Evolutionary conservation across 2,888 invertebrate species (phyloP).

Genomic region (Ellobium chinense): DNA sequence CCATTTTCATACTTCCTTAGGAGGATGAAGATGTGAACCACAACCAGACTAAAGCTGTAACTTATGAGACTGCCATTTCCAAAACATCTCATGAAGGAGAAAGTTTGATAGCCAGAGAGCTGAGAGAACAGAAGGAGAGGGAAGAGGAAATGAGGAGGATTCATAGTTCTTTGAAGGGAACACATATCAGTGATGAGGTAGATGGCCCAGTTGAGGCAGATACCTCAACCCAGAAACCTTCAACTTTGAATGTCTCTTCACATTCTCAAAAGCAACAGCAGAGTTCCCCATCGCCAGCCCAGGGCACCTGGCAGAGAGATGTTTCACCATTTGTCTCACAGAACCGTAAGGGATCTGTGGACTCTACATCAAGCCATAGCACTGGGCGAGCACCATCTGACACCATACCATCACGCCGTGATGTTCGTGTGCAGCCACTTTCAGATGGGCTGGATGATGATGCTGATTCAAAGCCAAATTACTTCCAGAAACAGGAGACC

Average conservation of each 20-base stretch:
- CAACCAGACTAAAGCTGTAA: conserved; percentile 49
- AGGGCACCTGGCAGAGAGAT: conserved; percentile 60
- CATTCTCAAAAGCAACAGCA: neutral
- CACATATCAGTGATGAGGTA: neutral
- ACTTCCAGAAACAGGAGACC: conserved; percentile 76
- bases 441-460: conserved; percentile 22
- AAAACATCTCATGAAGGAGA: conserved; percentile 72
- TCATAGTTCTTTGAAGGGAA: conserved; percentile 23
- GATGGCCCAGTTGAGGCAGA: conserved; percentile 25
- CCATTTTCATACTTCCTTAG: neutral
- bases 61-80: conserved; percentile 67
- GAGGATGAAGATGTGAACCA: conserved; percentile 47
- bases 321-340: conserved; percentile 58
- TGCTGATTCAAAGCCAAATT: conserved; percentile 42
- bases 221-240: neutral
- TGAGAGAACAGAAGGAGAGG: conserved; percentile 80
- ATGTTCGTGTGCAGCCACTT: conserved; percentile 16
- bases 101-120: conserved; percentile 79
- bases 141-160: conserved; percentile 80
- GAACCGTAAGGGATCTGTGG: conserved; percentile 56
- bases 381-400: conserved; percentile 52
- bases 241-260: neutral
- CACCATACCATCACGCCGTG: conserved; percentile 37
- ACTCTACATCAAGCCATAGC: conserved; percentile 62
- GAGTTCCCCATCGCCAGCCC: conserved; percentile 16